Conservation (phyloP, 1,140 invertebrate species). For the Chymomyza costata region DNA sequence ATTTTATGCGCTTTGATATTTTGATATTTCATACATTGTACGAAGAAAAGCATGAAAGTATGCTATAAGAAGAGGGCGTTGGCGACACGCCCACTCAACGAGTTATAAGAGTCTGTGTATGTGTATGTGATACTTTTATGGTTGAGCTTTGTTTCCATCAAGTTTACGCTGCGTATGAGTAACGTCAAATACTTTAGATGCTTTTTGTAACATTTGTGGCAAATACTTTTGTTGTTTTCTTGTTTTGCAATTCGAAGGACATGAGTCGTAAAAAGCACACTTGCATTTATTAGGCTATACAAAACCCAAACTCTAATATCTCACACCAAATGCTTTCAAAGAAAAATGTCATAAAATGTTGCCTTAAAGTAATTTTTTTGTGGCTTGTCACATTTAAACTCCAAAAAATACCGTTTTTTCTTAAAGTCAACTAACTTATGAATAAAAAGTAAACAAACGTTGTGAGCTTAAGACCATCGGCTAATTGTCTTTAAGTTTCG, state of each 20-base stretch:
- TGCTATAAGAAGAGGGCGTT: too few species aligned
- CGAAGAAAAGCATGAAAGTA: too few species aligned
- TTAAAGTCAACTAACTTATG: too few species aligned
- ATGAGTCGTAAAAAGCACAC: conserved; percentile 64
- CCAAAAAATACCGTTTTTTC: too few species aligned
- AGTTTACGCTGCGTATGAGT: conserved; percentile 71
- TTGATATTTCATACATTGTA: conserved; percentile 60
- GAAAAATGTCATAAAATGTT: too few species aligned
- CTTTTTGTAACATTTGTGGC: conserved; percentile 45
- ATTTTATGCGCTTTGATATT: conserved; percentile 65
- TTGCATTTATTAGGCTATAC: conserved; percentile 65
- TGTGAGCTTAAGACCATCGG: too few species aligned
- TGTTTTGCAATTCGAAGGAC: conserved; percentile 40
- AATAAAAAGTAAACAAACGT: too few species aligned
- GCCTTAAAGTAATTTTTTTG: too few species aligned
- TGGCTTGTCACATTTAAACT: too few species aligned
- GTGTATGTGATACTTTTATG: conserved; percentile 20
- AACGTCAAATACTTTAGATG: conserved; percentile 47
- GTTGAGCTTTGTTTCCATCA: conserved; percentile 68
- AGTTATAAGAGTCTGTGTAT: conserved; percentile 37
- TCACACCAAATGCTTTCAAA: too few species aligned
- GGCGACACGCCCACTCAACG: conserved; percentile 32
- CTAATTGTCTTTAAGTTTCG: too few species aligned
- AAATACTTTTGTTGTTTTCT: conserved; percentile 42
- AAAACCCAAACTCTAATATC: not conserved